Conservation (phyloP, 2,888 invertebrate species). For the Ormyrus pomaceus region DNA sequence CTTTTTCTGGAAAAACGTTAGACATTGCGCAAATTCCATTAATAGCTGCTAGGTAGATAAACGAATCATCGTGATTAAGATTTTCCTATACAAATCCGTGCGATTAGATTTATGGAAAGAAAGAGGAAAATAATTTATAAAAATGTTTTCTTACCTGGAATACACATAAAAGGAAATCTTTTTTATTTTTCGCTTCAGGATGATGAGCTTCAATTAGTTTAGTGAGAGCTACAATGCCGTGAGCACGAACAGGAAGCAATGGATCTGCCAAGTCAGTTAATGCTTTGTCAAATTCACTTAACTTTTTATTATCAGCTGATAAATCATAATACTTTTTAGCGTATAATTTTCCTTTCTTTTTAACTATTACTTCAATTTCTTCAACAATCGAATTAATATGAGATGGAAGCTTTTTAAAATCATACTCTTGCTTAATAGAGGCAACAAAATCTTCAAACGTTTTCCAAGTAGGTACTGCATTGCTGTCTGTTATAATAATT, state of each 20-base stretch:
- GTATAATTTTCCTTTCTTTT: slow-evolving; percentile 64
- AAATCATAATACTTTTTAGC: slow-evolving; percentile 65
- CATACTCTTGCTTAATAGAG: slow-evolving; percentile 60
- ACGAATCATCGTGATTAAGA: slow-evolving; percentile 87
- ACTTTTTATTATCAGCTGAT: slow-evolving; percentile 61
- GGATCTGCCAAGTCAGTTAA: slow-evolving; percentile 83
- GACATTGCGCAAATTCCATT: slow-evolving; percentile 85
- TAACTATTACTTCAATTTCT: slow-evolving; percentile 70
- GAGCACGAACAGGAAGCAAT: slow-evolving; percentile 87
- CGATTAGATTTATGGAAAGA: slow-evolving; percentile 6
- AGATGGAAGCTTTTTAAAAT: slow-evolving; percentile 58
- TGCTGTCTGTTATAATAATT: slow-evolving; percentile 68
- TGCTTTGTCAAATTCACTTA: slow-evolving; percentile 79
- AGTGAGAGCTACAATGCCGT: slow-evolving; percentile 85
- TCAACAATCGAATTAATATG: slow-evolving; percentile 64
- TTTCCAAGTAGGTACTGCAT: slow-evolving; percentile 63
- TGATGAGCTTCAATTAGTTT: slow-evolving; percentile 84
- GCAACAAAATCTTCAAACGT: slow-evolving; percentile 68
- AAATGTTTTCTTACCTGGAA: slow-evolving; percentile 80
- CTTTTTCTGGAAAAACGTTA: slow-evolving; percentile 81
- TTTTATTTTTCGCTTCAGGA: slow-evolving; percentile 80
- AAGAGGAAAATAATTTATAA: slow-evolving; percentile 23
- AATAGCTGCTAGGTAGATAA: slow-evolving; percentile 87
- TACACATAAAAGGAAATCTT: slow-evolving; percentile 82
- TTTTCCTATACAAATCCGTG: slow-evolving; percentile 79